Evolutionary conservation across 2,113 vertebrate genomes (phyloP), one percentile per base, ranked within the genome.

Genomic region (Ifrita kowaldi): DNA sequence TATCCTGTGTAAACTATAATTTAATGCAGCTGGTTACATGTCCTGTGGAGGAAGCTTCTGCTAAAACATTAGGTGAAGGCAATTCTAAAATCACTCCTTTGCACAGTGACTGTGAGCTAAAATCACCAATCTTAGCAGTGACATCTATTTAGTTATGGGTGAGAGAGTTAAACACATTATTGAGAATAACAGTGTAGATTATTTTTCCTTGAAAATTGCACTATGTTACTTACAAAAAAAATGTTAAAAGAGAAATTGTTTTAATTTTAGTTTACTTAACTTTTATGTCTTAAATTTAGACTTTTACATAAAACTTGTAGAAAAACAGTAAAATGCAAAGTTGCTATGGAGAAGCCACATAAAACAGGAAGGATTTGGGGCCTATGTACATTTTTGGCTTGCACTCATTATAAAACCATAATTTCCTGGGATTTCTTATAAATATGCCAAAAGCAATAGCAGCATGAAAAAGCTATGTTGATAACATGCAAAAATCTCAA

Each of bases 271-370:
- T 77, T 95, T 78, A 2, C 33, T 82, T 91, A 55, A 80, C 49
- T 90, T 92, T 82, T 80, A 91, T 73, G 28, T 57, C 41, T 92
- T 57, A 75, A 93, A 87, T 89, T 94, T 84, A 95, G 70, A 28
- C 47, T 91, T 91, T 46, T 69, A 44, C 21, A 65, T 93, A 89
- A 95, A 95, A 93, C 55, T 81, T 71, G 41, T 32, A 35, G 17
- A 73, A 79, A 93, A 91, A 7, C 24, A 87, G n/a, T 93, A 87
- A 90, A 94, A 94, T 57, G 27, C 33, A 89, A 94, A 89, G 24
- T 59, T 13, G 4, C 32, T 89, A 17, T 30, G 59, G 46, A 80
- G 37, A 91, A 87, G 22, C 11, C 1, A 2, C 44, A 80, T 83
- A 69, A 71, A 93, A 18, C 30, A 92, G n/a, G 24, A 81, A 84